Percentiles rank a stretch among this genome's conserved stretches.
phyloP scores from a whole-genome alignment of 2,888 invertebrate species.

The Drosophila lutescens region DNA sequence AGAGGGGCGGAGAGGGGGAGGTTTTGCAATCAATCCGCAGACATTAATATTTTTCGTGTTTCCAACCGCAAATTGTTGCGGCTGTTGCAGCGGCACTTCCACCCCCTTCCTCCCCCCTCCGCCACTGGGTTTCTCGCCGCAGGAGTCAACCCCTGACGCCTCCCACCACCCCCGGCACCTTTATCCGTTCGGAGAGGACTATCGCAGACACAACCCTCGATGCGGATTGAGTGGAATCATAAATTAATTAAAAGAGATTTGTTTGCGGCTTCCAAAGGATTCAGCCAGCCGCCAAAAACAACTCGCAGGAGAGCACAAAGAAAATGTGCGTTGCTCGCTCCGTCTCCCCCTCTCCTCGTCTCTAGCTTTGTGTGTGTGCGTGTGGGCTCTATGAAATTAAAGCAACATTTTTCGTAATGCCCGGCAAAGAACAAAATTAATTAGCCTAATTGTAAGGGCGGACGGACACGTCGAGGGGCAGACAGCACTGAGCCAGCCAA shows the following conservation, averaged over 20 bases:
- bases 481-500: conserved; percentile 10
- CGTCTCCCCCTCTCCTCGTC: background rate
- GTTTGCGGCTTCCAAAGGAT: conserved; percentile 82
- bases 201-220: conserved; percentile 72
- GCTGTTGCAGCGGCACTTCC: conserved; percentile 60
- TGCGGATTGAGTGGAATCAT: conserved; percentile 82
- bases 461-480: conserved; percentile 24
- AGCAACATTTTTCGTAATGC: conserved; percentile 78
- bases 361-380: conserved; percentile 37
- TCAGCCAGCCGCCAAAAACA: conserved; percentile 59
- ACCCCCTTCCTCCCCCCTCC: background rate
- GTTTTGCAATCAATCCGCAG: conserved; percentile 75
- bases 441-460: conserved; percentile 80
- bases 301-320: conserved; percentile 63
- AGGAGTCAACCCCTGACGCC: conserved; percentile 34
- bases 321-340: conserved; percentile 65
- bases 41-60: conserved; percentile 79
- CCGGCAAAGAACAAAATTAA: conserved; percentile 78
- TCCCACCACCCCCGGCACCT: conserved; percentile 19
- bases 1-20: conserved; percentile 1
- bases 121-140: conserved; percentile 3
- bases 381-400: conserved; percentile 70
- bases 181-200: conserved; percentile 30
- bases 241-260: conserved; percentile 83
- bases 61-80: conserved; percentile 78